These are phyloP conservation scores for Ifrita kowaldi DNA, from an alignment of 2,113 vertebrate genomes.

Conservation along the genomic window DNA sequence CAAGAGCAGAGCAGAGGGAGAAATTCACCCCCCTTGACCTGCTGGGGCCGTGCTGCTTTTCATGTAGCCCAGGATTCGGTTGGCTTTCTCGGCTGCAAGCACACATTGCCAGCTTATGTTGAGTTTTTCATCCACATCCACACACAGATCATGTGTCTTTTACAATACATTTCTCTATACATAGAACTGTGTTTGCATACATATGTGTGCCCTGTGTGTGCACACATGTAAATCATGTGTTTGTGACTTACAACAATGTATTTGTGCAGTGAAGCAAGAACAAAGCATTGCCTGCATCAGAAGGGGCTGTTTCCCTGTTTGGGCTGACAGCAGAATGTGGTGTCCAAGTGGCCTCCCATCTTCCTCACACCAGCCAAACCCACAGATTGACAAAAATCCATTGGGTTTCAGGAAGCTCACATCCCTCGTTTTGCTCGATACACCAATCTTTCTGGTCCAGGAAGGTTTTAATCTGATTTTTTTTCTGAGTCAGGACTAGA, in stretches of 20 bases:
- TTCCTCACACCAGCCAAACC: background rate
- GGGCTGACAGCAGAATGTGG: background rate
- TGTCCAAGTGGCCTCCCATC: background rate
- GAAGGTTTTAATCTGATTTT: background rate
- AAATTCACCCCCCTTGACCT: background rate
- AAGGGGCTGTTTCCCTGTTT: too few species aligned
- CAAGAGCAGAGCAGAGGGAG: background rate
- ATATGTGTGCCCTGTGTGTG: fast-evolving
- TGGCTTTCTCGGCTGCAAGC: background rate
- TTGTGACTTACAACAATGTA: background rate
- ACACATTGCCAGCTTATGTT: background rate
- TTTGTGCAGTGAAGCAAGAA: background rate
- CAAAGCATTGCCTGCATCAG: background rate
- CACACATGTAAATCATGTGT: background rate
- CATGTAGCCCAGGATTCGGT: background rate
- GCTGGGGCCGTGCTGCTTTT: background rate
- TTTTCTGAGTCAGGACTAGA: background rate
- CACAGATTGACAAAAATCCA: fast-evolving
- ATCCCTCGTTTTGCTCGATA: fast-evolving
- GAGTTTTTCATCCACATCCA: background rate
- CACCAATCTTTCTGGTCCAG: too few species aligned
- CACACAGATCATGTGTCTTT: background rate
- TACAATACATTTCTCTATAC: background rate
- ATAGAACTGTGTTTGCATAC: fast-evolving
- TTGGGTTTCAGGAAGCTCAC: background rate